Evolutionary conservation across 2,797 vertebrate species (phyloP).

Genomic region (Prionace glauca): DNA sequence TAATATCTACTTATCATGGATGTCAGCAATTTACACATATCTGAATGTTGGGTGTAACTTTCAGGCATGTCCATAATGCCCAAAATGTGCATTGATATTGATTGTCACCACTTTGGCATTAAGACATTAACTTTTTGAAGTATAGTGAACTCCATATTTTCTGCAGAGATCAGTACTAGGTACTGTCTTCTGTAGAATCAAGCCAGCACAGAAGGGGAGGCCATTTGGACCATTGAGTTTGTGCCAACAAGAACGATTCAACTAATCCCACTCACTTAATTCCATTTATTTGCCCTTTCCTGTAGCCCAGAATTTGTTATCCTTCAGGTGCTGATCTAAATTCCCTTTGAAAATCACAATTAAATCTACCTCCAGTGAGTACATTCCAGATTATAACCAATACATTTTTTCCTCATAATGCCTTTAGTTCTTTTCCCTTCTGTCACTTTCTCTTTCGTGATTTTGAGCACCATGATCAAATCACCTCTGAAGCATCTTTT

Average conservation of each 20-base stretch:
- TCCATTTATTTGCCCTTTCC: not conserved
- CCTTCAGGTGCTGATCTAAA: not conserved
- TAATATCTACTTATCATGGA: not conserved
- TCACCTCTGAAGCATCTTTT: not conserved
- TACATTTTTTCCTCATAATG: not conserved
- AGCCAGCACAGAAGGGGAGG: not conserved
- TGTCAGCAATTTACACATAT: not conserved
- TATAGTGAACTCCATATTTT: not conserved
- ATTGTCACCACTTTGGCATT: not conserved
- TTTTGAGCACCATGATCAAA: not conserved
- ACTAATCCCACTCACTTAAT: not conserved
- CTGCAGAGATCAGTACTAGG: not conserved
- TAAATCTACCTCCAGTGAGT: not conserved
- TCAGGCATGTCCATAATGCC: not conserved
- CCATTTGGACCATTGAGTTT: not conserved
- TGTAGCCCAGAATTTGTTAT: not conserved
- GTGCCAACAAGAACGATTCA: not conserved
- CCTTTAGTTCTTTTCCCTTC: not conserved
- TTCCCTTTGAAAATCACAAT: not conserved
- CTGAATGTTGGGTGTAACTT: not conserved
- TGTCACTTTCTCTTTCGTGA: not conserved
- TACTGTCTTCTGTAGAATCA: not conserved
- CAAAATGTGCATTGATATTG: not conserved
- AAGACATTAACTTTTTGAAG: not conserved
- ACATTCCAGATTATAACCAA: not conserved